Percentiles rank a stretch among this genome's conserved stretches.
Evolutionary conservation across 2,888 invertebrate species (phyloP).

Genomic region (Proisotoma minuta): DNA sequence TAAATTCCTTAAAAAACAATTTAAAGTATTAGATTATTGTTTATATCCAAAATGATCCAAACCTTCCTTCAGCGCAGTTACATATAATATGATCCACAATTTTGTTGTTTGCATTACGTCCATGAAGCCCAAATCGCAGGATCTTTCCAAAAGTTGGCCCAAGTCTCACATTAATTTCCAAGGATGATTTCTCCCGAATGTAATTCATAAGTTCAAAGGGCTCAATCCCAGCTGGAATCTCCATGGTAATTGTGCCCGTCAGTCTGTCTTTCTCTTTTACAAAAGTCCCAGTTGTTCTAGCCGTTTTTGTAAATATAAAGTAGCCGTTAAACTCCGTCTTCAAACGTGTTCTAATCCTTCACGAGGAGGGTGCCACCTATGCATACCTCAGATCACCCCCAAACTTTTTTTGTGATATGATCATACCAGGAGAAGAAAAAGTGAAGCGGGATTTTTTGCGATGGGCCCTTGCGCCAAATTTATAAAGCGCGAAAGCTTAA

Average conservation of each 20-base stretch:
- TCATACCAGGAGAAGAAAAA: no score
- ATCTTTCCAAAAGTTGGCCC: constrained; percentile 74
- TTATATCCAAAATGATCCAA: constrained; percentile 19
- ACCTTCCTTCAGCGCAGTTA: constrained; percentile 49
- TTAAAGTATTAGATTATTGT: background rate
- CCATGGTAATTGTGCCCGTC: constrained; percentile 65
- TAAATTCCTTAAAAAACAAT: no score
- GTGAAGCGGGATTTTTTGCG: no score
- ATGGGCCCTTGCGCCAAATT: no score
- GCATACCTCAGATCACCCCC: no score
- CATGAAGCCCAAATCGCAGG: constrained; percentile 83
- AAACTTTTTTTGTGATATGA: no score
- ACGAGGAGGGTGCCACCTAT: no score
- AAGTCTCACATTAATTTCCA: constrained; percentile 75
- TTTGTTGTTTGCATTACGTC: constrained; percentile 58
- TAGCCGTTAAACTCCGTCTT: constrained; percentile 64
- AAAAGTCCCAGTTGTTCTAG: constrained; percentile 64
- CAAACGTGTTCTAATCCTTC: constrained; percentile 67
- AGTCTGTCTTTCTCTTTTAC: constrained; percentile 61
- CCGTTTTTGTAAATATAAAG: constrained; percentile 62
- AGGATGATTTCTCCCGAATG: no score
- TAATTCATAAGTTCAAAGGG: constrained; percentile 59
- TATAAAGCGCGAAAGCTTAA: no score
- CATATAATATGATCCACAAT: constrained; percentile 50
- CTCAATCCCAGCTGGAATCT: constrained; percentile 61